Percentiles rank a stretch among this genome's conserved stretches.
Conservation (phyloP, 2,113 vertebrate species). For the Podilymbus podiceps region DNA sequence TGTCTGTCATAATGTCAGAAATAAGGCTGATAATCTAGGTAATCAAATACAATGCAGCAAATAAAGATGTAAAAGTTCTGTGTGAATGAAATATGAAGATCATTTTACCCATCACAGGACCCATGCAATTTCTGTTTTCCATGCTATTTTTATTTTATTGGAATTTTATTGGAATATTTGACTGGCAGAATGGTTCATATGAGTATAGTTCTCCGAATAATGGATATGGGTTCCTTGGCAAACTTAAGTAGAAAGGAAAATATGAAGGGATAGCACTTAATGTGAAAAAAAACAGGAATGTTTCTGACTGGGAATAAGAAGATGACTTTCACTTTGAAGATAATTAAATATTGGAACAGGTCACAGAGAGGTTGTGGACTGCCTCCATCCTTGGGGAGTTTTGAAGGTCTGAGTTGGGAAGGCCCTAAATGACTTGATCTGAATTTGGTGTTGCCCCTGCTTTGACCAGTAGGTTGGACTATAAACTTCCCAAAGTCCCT, state of each 20-base stretch:
- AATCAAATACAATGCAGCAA: neutral
- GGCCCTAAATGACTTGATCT: neutral
- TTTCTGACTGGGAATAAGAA: neutral
- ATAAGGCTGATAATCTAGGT: neutral
- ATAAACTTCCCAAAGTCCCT: neutral
- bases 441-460: neutral
- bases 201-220: neutral
- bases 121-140: neutral
- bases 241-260: neutral
- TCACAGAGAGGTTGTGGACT: neutral
- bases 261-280: neutral
- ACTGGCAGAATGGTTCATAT: neutral
- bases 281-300: neutral
- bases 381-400: fast-evolving
- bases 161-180: neutral
- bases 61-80: neutral
- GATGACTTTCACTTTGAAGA: neutral
- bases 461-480: neutral
- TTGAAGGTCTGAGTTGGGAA: neutral
- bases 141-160: neutral
- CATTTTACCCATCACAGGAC: neutral
- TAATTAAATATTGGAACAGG: neutral
- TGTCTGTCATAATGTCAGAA: neutral
- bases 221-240: neutral
- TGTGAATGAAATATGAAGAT: neutral